Base-by-base conservation (phyloP, 2,113 vertebrate genomes). In the Lasiurus cinereus region DNA sequence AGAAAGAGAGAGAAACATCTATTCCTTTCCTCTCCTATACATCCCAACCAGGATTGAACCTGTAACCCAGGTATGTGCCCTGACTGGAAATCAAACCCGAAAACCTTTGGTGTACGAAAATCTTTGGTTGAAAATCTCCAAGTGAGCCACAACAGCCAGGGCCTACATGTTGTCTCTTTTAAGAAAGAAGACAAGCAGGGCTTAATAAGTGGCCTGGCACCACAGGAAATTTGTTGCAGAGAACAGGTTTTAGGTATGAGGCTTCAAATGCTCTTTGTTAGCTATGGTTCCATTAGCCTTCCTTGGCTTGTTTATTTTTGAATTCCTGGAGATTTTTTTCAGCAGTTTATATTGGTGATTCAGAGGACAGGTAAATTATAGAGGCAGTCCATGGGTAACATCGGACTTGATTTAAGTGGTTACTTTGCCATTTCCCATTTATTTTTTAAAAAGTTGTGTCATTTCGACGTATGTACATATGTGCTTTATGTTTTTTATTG, bases 121-220 rank as follows among this genome's bases (percentile, higher is more conserved):
- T 39, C 39, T 39, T 39, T 39, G 39, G 39, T 39, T 39, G 14
- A 2, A 29, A 16, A 5, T 6, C 64, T 66, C 64, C 64, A 31
- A 66, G 6, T 66, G 64, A 66, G 14, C 13, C 64, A 66, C 14
- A n/a, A 2, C 6, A 15, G 64, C 31, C 29, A 66, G 64, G 64
- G 64, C 22, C 50, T 29, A 8, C 46, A 10, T 62, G 3, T 69
- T 88, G 33, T 29, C 48, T 46, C 15, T 96, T 13, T 88, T 88
- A 70, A 84, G 64, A 80, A 85, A 92, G 88, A 94, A 92, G 54
- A 80, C 15, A 33, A 50, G 56, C 48, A 88, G 82, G 31, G 12
- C 50, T 52, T 96, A 21, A 1, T 76, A 69, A 24, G 3, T 79
- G 33, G 14, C 5, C 6, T 83, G 33, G 14, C 4, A 6, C 21